These are phyloP conservation scores for Hormaphis cornu DNA, from an alignment of 1,140 invertebrate species.

Conservation along the genomic window DNA sequence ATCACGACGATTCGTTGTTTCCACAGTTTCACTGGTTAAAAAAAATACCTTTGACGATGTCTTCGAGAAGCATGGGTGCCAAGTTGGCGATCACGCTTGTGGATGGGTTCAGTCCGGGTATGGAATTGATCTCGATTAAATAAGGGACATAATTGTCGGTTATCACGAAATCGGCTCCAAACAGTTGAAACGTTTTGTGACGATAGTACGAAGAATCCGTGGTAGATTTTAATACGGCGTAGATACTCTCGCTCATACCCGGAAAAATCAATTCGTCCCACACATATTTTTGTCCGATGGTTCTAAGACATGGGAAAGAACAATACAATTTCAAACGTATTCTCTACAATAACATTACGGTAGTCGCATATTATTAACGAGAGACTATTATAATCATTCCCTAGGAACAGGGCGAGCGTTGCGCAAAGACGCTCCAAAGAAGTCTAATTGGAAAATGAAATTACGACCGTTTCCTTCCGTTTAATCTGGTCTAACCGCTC, in stretches of 20 bases:
- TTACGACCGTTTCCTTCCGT: too few relatives aligned
- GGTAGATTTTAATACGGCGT: slow-evolving; percentile 75
- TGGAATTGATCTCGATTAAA: slow-evolving; percentile 91
- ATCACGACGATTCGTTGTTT: too few relatives aligned
- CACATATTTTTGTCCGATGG: slow-evolving; percentile 56
- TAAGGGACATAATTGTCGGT: slow-evolving; percentile 81
- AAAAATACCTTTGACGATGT: slow-evolving; percentile 76
- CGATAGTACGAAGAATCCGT: slow-evolving; percentile 77
- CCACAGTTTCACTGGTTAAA: background rate
- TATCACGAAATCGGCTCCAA: slow-evolving; percentile 87
- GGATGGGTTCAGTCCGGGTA: slow-evolving; percentile 78
- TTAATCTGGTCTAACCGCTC: too few relatives aligned
- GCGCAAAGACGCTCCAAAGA: too few relatives aligned
- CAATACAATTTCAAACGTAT: background rate
- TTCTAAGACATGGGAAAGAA: slow-evolving; percentile 39
- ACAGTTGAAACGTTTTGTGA: slow-evolving; percentile 84
- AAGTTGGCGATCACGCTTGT: slow-evolving; percentile 79
- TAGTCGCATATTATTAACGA: too few relatives aligned
- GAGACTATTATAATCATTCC: too few relatives aligned
- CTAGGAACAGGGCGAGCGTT: too few relatives aligned
- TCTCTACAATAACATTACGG: too few relatives aligned
- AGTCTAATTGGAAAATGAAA: too few relatives aligned
- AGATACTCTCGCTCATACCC: slow-evolving; percentile 77
- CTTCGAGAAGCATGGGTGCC: slow-evolving; percentile 78
- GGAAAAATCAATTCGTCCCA: slow-evolving; percentile 78